Percentiles rank a stretch among this genome's conserved stretches.
Evolutionary conservation across 2,888 invertebrate genomes (phyloP).

Genomic region (Myopa testacea): DNA sequence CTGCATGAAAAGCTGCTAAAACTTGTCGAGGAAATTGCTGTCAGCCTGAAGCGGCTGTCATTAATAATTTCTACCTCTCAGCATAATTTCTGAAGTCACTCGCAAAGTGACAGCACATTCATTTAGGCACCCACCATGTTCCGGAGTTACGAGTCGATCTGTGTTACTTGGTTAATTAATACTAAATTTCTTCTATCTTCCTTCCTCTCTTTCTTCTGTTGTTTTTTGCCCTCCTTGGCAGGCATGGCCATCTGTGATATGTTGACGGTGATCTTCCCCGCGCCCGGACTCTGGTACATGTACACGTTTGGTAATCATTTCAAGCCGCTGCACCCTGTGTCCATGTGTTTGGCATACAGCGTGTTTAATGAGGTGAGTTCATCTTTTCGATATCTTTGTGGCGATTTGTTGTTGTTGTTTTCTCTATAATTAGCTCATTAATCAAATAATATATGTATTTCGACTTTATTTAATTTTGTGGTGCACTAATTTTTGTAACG

Average conservation of each 20-base stretch:
- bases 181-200: background rate
- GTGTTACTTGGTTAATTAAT: background rate
- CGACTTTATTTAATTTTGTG: too few species aligned
- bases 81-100: too few species aligned
- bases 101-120: too few species aligned
- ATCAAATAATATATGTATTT: too few species aligned
- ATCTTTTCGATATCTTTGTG: background rate
- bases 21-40: too few species aligned
- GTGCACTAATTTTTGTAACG: too few species aligned
- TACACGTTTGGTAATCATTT: constrained; percentile 90
- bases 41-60: too few species aligned
- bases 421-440: too few species aligned
- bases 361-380: constrained; percentile 81
- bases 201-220: background rate
- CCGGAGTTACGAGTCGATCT: too few species aligned
- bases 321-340: constrained; percentile 80
- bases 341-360: constrained; percentile 83
- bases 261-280: constrained; percentile 90
- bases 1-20: too few species aligned
- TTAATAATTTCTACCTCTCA: too few species aligned
- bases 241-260: constrained; percentile 96
- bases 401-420: background rate
- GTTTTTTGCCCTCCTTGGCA: constrained; percentile 41
- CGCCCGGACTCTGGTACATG: constrained; percentile 92
- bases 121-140: too few species aligned